A percentile compares a stretch with the other conserved stretches of the same genome.
Conservation (phyloP, 1,140 invertebrate genomes). For the Episyrphus balteatus region DNA sequence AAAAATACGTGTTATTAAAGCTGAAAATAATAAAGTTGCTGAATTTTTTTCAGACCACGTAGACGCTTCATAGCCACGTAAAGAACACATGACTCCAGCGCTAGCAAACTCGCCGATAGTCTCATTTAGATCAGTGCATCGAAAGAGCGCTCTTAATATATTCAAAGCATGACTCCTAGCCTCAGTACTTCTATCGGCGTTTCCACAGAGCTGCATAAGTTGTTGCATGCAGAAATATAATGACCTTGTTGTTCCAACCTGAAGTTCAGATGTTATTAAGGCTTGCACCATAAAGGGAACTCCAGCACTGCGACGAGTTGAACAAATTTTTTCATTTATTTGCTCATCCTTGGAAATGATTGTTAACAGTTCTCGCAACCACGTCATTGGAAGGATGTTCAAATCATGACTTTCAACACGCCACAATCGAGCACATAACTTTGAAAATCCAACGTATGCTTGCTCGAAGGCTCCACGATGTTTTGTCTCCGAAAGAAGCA, state of each 20-base stretch:
- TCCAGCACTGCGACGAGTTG: constrained; percentile 81
- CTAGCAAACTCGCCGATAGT: constrained; percentile 59
- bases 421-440: constrained; percentile 50
- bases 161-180: constrained; percentile 72
- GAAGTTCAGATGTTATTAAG: constrained; percentile 57
- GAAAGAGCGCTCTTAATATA: constrained; percentile 69
- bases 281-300: constrained; percentile 81
- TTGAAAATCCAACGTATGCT: constrained; percentile 78
- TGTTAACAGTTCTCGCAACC: constrained; percentile 56
- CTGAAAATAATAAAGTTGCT: constrained; percentile 70
- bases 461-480: constrained; percentile 94
- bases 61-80: constrained; percentile 59
- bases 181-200: constrained; percentile 20
- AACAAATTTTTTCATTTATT: constrained; percentile 40
- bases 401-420: constrained; percentile 41
- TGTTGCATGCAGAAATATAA: constrained; percentile 51
- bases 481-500: constrained; percentile 67
- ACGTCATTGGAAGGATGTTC: constrained; percentile 52
- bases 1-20: constrained; percentile 80
- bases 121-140: constrained; percentile 64
- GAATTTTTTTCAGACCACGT: constrained; percentile 81
- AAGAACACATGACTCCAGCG: constrained; percentile 57
- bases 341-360: constrained; percentile 41
- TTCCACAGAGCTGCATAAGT: constrained; percentile 42
- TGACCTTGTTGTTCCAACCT: constrained; percentile 40